Conservation (phyloP, 2,888 invertebrate species). For the Sphaerophoria rueppellii region DNA sequence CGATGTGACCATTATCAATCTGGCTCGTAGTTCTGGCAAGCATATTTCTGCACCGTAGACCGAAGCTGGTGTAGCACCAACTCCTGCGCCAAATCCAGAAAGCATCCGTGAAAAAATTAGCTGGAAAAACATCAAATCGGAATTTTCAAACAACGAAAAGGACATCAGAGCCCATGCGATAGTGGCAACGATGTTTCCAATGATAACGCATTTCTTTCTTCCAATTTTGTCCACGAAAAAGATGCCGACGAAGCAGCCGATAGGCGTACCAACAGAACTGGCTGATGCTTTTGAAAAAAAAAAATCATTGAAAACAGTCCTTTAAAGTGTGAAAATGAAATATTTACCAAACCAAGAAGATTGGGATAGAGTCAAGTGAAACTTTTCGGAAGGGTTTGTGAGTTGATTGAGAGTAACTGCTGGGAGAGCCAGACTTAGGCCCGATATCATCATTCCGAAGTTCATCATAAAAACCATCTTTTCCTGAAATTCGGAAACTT, state of each 20-base stretch:
- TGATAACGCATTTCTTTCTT: constrained; percentile 78
- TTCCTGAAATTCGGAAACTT: constrained; percentile 66
- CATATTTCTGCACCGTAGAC: constrained; percentile 82
- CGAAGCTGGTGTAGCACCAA: constrained; percentile 80
- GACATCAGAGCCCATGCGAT: constrained; percentile 80
- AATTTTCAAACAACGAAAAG: constrained; percentile 76
- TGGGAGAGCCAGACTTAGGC: constrained; percentile 80
- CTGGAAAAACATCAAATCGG: constrained; percentile 77
- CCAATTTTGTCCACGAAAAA: constrained; percentile 80
- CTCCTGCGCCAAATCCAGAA: constrained; percentile 79
- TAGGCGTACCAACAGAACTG: constrained; percentile 79
- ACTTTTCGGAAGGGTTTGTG: constrained; percentile 75
- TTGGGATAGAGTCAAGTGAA: constrained; percentile 76
- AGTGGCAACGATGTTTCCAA: constrained; percentile 79
- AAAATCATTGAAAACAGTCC: background rate
- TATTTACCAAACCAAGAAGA: constrained; percentile 80
- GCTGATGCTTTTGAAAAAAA: constrained; percentile 77
- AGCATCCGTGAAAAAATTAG: constrained; percentile 79
- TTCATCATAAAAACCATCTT: constrained; percentile 80
- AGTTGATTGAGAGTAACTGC: constrained; percentile 79
- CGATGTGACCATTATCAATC: constrained; percentile 85
- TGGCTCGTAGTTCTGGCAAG: constrained; percentile 85
- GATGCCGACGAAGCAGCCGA: constrained; percentile 80
- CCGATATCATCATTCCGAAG: constrained; percentile 79
- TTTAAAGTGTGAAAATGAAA: background rate